A percentile compares a stretch with the other conserved stretches of the same genome.
Evolutionary conservation across 2,797 vertebrate species (phyloP).

Genomic region (Buphagus erythrorhynchus): DNA sequence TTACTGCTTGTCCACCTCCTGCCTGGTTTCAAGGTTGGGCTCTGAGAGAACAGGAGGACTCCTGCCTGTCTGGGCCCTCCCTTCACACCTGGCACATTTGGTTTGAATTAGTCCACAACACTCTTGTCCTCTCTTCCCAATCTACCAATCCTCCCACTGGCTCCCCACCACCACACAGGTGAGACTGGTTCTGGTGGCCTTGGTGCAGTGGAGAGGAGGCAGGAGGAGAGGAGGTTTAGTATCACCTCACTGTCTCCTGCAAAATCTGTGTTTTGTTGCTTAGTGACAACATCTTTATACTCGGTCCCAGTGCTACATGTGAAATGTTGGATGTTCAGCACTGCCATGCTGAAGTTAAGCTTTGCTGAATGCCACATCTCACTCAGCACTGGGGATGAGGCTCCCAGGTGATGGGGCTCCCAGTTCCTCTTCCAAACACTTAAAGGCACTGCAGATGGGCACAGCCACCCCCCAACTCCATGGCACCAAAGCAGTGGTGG

Average conservation of each 20-base stretch:
- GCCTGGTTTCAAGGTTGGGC: not conserved
- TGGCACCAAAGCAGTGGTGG: not conserved
- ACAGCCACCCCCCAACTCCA: not conserved
- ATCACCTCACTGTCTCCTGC: not conserved
- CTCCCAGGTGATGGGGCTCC: not conserved
- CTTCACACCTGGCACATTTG: not conserved
- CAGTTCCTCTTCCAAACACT: not conserved
- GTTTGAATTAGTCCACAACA: not conserved
- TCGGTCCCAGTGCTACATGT: not conserved
- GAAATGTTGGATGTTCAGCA: not conserved
- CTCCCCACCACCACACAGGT: not conserved
- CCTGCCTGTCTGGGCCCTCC: not conserved
- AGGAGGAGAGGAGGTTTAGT: not conserved
- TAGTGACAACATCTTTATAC: not conserved
- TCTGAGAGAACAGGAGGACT: not conserved
- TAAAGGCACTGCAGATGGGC: not conserved
- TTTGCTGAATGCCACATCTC: not conserved
- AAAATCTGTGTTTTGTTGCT: constrained; percentile 26
- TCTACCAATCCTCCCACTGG: not conserved
- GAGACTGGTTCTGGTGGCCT: not conserved
- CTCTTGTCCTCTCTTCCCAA: not conserved
- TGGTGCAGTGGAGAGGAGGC: not conserved
- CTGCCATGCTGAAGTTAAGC: not conserved
- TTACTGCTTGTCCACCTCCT: not conserved
- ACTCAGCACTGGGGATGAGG: fast-evolving